These are phyloP conservation scores for Ommatoiulus sabulosus DNA, from an alignment of 2,888 invertebrate species.

Conservation along the genomic window DNA sequence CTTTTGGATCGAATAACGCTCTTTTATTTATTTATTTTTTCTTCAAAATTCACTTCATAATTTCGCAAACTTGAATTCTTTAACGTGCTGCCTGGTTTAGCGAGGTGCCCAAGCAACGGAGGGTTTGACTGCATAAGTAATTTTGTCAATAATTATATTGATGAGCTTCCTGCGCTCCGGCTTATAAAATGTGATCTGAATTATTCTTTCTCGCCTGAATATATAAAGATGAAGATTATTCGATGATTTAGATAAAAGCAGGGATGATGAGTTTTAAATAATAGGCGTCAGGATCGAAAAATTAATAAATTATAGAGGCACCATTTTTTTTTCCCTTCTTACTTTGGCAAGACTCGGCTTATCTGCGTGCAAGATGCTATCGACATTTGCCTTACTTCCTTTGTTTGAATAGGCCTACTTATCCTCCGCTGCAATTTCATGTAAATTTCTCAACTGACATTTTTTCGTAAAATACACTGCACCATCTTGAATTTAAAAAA, in stretches of 20 bases:
- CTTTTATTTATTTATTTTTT: too few species aligned
- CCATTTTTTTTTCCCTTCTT: neutral
- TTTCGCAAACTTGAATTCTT: too few species aligned
- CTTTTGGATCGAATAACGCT: too few species aligned
- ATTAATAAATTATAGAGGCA: slow-evolving; percentile 19
- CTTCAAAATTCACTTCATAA: too few species aligned
- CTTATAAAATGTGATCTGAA: slow-evolving; percentile 34
- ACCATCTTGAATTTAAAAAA: neutral
- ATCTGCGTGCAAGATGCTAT: slow-evolving; percentile 18
- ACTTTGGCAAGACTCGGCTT: neutral
- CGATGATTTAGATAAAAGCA: slow-evolving; percentile 6
- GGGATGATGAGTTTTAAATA: slow-evolving; percentile 23
- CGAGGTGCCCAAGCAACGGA: slow-evolving; percentile 4
- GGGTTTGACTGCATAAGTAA: slow-evolving; percentile 27
- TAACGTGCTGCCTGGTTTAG: neutral
- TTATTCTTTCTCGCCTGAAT: slow-evolving; percentile 34
- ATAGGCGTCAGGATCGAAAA: slow-evolving; percentile 34
- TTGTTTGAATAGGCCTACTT: neutral
- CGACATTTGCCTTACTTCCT: neutral
- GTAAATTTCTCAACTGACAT: neutral
- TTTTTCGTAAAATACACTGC: neutral
- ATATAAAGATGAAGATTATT: slow-evolving; percentile 23
- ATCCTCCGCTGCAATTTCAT: neutral
- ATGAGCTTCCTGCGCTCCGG: neutral
- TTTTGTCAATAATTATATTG: slow-evolving; percentile 34